Evolutionary conservation across 2,797 vertebrate species (phyloP).

Genomic region (Malacoctenus gilli): DNA sequence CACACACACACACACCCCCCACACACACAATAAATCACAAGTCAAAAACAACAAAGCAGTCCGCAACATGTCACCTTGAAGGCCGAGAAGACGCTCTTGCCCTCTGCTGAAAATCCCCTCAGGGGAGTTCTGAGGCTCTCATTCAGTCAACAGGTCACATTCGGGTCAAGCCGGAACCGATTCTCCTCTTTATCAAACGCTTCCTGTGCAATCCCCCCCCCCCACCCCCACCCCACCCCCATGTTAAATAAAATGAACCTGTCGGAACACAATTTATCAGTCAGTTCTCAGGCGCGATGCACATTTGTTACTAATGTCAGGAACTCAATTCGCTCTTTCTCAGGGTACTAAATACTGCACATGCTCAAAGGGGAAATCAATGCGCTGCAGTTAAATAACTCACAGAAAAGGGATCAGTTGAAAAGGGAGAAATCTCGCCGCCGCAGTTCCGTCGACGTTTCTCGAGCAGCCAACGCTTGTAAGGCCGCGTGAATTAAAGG

Average conservation of each 20-base stretch:
- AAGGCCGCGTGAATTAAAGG: constrained; percentile 1
- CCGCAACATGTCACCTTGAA: constrained; percentile 3
- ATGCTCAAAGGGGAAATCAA: constrained; percentile 33
- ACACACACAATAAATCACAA: not conserved
- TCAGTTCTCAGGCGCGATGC: constrained; percentile 32
- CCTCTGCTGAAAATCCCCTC: constrained; percentile 12
- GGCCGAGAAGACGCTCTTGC: not conserved
- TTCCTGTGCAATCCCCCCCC: not conserved
- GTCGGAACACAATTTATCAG: constrained; percentile 33
- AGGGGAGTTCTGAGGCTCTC: constrained; percentile 1
- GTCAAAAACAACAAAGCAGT: constrained; percentile 2
- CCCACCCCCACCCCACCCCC: constrained; percentile 11
- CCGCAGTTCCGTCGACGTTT: not conserved
- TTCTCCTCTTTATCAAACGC: no score
- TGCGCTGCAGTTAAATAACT: constrained; percentile 36
- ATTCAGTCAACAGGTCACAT: constrained; percentile 36
- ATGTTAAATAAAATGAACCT: constrained; percentile 29
- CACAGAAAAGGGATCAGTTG: constrained; percentile 20
- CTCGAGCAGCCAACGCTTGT: constrained; percentile 14
- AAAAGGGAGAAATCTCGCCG: constrained; percentile 8
- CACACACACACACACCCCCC: no score
- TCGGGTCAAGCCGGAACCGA: constrained; percentile 27
- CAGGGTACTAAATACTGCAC: constrained; percentile 29
- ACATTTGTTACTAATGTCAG: constrained; percentile 49
- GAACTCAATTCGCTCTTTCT: constrained; percentile 36